Evolutionary conservation across 2,888 invertebrate genomes (phyloP).

Genomic region (Liopterus haemorrhoidalis): DNA sequence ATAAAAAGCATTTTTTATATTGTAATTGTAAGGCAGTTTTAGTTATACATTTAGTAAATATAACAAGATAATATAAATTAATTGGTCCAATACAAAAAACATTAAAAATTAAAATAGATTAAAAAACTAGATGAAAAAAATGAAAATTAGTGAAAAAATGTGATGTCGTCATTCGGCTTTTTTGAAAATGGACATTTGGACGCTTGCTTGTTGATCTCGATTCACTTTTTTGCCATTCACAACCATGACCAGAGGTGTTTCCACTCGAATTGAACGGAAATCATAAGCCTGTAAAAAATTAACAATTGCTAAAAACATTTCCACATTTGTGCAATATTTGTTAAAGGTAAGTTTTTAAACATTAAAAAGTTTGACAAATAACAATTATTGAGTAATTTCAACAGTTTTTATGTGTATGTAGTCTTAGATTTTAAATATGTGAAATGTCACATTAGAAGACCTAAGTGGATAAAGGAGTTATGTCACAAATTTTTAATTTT

Average conservation of each 20-base stretch:
- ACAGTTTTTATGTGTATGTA: too few species aligned
- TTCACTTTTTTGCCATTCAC: slow-evolving; percentile 71
- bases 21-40: slow-evolving; percentile 22
- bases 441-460: too few species aligned
- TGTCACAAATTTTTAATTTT: too few species aligned
- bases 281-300: slow-evolving; percentile 58
- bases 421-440: too few species aligned
- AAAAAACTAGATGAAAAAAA: slow-evolving; percentile 9
- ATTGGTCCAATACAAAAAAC: slow-evolving; percentile 22
- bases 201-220: slow-evolving; percentile 59
- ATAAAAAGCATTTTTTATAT: slow-evolving; percentile 22
- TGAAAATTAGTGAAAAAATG: slow-evolving; percentile 10
- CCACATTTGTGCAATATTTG: too few species aligned
- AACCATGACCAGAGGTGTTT: slow-evolving; percentile 66
- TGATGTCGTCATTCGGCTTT: slow-evolving; percentile 49
- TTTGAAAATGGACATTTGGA: slow-evolving; percentile 60
- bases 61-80: slow-evolving; percentile 20
- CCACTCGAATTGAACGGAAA: slow-evolving; percentile 71
- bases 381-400: too few species aligned
- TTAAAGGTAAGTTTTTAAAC: too few species aligned
- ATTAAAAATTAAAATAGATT: slow-evolving; percentile 16
- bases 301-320: too few species aligned
- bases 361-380: too few species aligned
- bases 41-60: slow-evolving; percentile 12
- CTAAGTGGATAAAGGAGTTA: too few species aligned